phyloP scores from a whole-genome alignment of 1,140 invertebrate genomes.

The Drosophila kanapiae region DNA sequence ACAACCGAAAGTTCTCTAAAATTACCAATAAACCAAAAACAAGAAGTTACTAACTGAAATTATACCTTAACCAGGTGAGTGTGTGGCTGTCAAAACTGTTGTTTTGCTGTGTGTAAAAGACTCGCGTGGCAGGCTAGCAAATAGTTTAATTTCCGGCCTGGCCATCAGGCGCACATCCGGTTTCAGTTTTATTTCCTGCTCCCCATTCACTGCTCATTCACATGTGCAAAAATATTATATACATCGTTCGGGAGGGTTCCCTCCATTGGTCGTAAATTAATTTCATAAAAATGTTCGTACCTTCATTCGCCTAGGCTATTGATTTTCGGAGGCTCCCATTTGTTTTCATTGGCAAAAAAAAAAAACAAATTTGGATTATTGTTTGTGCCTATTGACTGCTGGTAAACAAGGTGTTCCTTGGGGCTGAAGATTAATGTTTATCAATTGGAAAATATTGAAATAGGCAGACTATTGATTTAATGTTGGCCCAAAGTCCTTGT shows the following conservation, averaged over 20 bases:
- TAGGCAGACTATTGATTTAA: not conserved
- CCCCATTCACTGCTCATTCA: constrained; percentile 20
- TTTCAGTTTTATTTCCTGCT: constrained; percentile 79
- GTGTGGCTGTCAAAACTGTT: constrained; percentile 25
- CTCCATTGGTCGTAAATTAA: constrained; percentile 6
- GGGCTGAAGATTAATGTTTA: constrained; percentile 7
- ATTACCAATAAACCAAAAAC: not conserved
- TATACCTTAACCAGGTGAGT: constrained; percentile 30
- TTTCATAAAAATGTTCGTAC: constrained; percentile 10
- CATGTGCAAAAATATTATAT: constrained; percentile 35
- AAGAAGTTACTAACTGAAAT: not conserved
- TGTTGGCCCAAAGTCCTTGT: not conserved
- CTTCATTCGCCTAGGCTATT: not conserved
- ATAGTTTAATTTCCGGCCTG: constrained; percentile 81
- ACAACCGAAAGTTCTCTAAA: not conserved
- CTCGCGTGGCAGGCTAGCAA: constrained; percentile 62
- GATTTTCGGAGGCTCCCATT: constrained; percentile 3
- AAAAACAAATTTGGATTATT: constrained; percentile 17
- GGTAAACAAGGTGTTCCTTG: constrained; percentile 8
- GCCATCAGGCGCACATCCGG: constrained; percentile 70
- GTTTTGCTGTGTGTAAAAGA: constrained; percentile 13
- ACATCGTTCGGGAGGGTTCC: not conserved
- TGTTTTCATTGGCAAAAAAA: constrained; percentile 16
- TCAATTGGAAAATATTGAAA: not conserved
- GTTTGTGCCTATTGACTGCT: constrained; percentile 4